Evolutionary conservation across 2,888 invertebrate species (phyloP).

Genomic region (Aleiodes testaceus): DNA sequence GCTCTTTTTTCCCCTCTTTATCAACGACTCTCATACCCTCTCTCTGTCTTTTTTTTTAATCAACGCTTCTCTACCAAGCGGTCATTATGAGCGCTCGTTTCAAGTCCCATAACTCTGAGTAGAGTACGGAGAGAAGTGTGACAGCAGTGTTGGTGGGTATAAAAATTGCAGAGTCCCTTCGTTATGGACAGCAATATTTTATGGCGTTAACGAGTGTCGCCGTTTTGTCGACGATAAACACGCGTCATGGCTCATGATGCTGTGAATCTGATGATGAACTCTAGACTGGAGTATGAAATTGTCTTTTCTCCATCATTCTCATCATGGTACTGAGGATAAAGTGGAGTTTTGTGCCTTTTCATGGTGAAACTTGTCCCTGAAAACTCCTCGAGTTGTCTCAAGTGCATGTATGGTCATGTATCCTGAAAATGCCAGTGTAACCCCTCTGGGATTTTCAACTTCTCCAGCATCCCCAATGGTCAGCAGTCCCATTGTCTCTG

Average conservation of each 20-base stretch:
- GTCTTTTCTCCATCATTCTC: slow-evolving; percentile 15
- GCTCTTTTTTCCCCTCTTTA: slow-evolving; percentile 3
- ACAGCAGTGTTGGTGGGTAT: slow-evolving; percentile 50
- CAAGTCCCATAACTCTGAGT: slow-evolving; percentile 62
- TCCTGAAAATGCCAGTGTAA: slow-evolving; percentile 12
- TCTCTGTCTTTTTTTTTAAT: slow-evolving; percentile 60
- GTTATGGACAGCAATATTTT: slow-evolving; percentile 68
- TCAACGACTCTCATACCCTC: slow-evolving; percentile 35
- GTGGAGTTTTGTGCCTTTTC: slow-evolving; percentile 7
- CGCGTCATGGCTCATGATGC: slow-evolving; percentile 44
- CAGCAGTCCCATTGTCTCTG: slow-evolving; percentile 8
- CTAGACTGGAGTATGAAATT: slow-evolving; percentile 4
- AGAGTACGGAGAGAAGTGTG: slow-evolving; percentile 33
- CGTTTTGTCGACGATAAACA: slow-evolving; percentile 68
- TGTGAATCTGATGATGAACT: slow-evolving; percentile 24
- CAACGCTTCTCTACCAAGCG: slow-evolving; percentile 59
- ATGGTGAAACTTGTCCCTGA: not conserved
- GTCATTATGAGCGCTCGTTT: slow-evolving; percentile 67
- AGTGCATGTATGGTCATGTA: slow-evolving; percentile 30
- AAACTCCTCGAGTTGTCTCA: slow-evolving; percentile 29
- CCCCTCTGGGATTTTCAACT: slow-evolving; percentile 11
- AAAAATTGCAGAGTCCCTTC: slow-evolving; percentile 62
- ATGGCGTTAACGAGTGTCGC: slow-evolving; percentile 67
- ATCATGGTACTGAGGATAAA: not conserved
- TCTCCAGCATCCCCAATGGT: not conserved